These are phyloP conservation scores for Drosophila nr. perissopoda DNA, from an alignment of 2,888 invertebrate species.

Conservation along the genomic window DNA sequence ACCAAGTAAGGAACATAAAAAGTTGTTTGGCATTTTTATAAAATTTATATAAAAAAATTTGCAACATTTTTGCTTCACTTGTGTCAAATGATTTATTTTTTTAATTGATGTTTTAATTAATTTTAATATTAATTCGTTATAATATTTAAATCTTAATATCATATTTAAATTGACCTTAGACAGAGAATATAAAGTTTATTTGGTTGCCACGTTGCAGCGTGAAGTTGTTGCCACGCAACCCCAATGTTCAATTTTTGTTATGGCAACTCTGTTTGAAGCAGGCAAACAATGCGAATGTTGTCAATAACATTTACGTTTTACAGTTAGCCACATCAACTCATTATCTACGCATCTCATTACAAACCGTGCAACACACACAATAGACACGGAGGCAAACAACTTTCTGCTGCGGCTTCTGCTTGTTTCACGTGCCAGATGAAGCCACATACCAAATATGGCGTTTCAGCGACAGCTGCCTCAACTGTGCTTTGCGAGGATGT, in stretches of 20 bases:
- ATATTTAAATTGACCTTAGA: neutral
- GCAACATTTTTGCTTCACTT: neutral
- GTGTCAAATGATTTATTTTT: neutral
- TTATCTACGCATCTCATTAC: neutral
- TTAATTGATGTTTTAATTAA: neutral
- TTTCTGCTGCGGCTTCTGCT: neutral
- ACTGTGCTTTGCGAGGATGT: slow-evolving; percentile 77
- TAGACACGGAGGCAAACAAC: neutral
- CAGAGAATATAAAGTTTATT: too few relatives aligned
- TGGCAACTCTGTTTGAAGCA: slow-evolving; percentile 50
- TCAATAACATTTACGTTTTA: slow-evolving; percentile 19
- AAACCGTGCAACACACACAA: too few relatives aligned
- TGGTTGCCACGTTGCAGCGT: neutral
- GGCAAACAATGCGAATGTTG: slow-evolving; percentile 46
- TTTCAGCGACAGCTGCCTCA: slow-evolving; percentile 59
- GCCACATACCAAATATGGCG: slow-evolving; percentile 67
- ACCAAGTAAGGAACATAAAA: neutral
- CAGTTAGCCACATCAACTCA: neutral
- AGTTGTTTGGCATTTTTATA: neutral
- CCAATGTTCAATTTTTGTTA: slow-evolving; percentile 35
- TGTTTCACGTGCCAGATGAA: slow-evolving; percentile 41
- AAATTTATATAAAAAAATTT: neutral
- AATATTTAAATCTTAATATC: neutral
- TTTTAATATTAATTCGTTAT: neutral
- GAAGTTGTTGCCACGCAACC: slow-evolving; percentile 23